Base-by-base conservation (phyloP, 1,140 invertebrate species). In the Nephila pilipes region DNA sequence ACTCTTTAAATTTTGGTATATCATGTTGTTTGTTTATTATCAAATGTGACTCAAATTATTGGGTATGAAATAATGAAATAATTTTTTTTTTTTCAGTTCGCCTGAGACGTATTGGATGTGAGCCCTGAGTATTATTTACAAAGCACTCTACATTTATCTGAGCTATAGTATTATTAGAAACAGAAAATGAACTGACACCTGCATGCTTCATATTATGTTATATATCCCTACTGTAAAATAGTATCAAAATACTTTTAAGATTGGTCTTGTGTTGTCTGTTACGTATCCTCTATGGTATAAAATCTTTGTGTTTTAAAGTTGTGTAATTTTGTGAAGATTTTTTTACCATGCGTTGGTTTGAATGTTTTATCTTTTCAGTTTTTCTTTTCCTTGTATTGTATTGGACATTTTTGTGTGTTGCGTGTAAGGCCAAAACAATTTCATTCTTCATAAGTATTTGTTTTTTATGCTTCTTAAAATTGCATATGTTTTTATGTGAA, bases 41-140 rank as follows among this genome's bases (percentile, higher is more conserved):
- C n/a, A n/a, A n/a, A n/a, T n/a, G n/a, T n/a, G n/a, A n/a, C n/a
- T n/a, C n/a, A n/a, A n/a, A n/a, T n/a, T n/a, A n/a, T n/a, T n/a
- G n/a, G n/a, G n/a, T n/a, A n/a, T n/a, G n/a, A n/a, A 46, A 46
- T 46, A 46, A 46, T 46, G 12, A 46, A 46, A 46, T 46, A 5
- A 10, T 63, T 25, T 55, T 25, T 89, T 79, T 32, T 60, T 60
- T 81, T 91, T 55, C 58, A 92, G 90, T 92, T 85, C 90, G 90
- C 46, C 60, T 92, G 60, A 63, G 90, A 63, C 54, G 90, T 38
- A 92, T 92, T 36, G 90, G 90, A 85, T n/a, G 55, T 12, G 90
- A 92, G 20, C 75, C 80, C 29, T 92, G 54, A 90, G 29, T 16
- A 58, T 18, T 88, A 63, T 60, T 25, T 63, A 20, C 29, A 87